phyloP scores from a whole-genome alignment of 2,888 invertebrate species.

The Synergus laeviventris region DNA sequence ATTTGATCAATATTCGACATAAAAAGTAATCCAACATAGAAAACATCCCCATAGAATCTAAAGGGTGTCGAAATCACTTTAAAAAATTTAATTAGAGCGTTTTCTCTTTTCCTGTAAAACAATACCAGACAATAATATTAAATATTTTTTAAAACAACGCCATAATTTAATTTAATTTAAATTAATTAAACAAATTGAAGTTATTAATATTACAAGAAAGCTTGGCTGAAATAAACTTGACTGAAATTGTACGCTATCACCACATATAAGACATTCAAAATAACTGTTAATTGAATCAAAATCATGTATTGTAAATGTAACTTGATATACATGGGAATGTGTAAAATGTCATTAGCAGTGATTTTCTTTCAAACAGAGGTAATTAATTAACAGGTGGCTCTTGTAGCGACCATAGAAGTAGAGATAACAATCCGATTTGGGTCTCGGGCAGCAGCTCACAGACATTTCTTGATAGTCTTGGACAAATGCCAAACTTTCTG shows the following conservation, averaged over 20 bases:
- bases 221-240: too few species aligned
- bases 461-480: slow-evolving; percentile 37
- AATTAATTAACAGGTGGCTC: slow-evolving; percentile 34
- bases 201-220: too few species aligned
- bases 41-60: background rate
- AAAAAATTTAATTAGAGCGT: too few species aligned
- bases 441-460: slow-evolving; percentile 13
- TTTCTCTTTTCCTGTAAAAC: too few species aligned
- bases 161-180: too few species aligned
- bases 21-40: background rate
- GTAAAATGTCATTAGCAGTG: background rate
- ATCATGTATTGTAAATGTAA: background rate
- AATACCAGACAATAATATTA: too few species aligned
- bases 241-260: too few species aligned
- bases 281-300: background rate
- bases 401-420: slow-evolving; percentile 5
- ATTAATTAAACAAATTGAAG: too few species aligned
- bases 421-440: slow-evolving; percentile 38
- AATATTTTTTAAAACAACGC: too few species aligned
- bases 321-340: background rate
- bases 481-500: slow-evolving; percentile 35
- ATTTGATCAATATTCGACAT: background rate
- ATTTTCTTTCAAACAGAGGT: background rate
- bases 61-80: background rate
- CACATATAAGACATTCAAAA: background rate